phyloP scores from a whole-genome alignment of 2,113 vertebrate genomes.

The Archocentrus centrarchus region DNA sequence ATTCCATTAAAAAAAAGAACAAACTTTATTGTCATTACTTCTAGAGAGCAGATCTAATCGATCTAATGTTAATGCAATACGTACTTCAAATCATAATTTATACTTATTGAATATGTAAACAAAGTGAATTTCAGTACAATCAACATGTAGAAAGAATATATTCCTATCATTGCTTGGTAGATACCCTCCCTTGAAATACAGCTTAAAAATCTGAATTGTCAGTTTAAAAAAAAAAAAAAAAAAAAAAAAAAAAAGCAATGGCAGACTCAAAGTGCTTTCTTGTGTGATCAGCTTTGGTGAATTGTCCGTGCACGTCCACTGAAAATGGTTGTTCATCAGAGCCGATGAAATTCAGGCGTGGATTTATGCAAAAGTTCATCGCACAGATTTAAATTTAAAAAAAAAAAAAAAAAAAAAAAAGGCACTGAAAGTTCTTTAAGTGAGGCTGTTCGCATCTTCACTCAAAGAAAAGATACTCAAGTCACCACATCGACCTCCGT shows the following conservation, averaged over 20 bases:
- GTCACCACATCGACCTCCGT: constrained; percentile 49
- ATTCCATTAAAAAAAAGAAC: constrained; percentile 7
- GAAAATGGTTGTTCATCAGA: constrained; percentile 6
- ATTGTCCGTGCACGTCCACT: constrained; percentile 15
- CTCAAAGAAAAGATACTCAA: constrained; percentile 72
- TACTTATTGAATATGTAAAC: constrained; percentile 43
- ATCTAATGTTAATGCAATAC: neutral
- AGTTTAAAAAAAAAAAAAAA: neutral
- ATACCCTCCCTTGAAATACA: neutral
- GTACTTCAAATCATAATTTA: constrained; percentile 27
- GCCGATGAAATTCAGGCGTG: constrained; percentile 6
- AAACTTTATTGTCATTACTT: constrained; percentile 58
- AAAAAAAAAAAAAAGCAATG: constrained; percentile 16
- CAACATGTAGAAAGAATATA: neutral
- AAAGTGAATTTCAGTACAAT: neutral
- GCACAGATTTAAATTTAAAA: neutral
- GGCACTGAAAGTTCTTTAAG: constrained; percentile 53
- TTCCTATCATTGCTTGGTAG: constrained; percentile 2
- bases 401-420: constrained; percentile 4
- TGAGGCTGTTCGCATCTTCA: constrained; percentile 71
- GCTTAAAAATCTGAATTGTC: constrained; percentile 23
- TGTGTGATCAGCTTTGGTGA: constrained; percentile 49
- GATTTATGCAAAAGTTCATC: neutral
- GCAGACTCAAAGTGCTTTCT: constrained; percentile 70
- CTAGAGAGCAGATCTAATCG: neutral